A percentile compares a stretch with the other conserved stretches of the same genome.
Conservation (phyloP, 2,888 invertebrate species). For the Limnephilus marmoratus region DNA sequence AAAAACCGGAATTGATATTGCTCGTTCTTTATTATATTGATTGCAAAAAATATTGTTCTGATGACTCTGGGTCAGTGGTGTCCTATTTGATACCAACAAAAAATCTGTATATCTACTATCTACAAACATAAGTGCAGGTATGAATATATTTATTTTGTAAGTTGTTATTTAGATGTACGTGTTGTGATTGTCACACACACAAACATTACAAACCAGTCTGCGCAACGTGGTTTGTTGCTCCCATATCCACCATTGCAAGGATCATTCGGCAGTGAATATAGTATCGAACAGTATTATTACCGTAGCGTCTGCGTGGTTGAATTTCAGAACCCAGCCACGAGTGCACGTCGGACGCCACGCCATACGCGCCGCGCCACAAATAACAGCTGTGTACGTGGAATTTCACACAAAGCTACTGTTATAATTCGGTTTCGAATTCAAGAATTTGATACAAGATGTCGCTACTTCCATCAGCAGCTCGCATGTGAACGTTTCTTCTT, state of each 20-base stretch:
- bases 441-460: too few relatives aligned
- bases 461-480: too few relatives aligned
- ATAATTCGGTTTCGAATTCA: too few relatives aligned
- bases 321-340: too few relatives aligned
- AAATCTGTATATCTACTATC: not conserved
- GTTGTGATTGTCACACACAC: not conserved
- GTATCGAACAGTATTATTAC: too few relatives aligned
- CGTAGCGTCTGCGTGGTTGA: too few relatives aligned
- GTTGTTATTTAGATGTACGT: not conserved
- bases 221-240: not conserved
- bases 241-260: not conserved
- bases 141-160: not conserved
- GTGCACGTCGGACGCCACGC: too few relatives aligned
- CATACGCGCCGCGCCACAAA: too few relatives aligned
- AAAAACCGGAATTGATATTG: not conserved
- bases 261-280: not conserved
- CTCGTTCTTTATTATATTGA: not conserved
- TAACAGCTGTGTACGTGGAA: too few relatives aligned
- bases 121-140: not conserved
- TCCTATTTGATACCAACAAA: not conserved
- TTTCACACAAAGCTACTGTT: too few relatives aligned
- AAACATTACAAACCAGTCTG: not conserved
- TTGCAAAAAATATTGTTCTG: not conserved
- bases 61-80: conserved; percentile 2
- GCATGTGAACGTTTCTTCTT: too few relatives aligned